Evolutionary conservation across 2,888 invertebrate species (phyloP).

Genomic region (Osmoderma eremita): DNA sequence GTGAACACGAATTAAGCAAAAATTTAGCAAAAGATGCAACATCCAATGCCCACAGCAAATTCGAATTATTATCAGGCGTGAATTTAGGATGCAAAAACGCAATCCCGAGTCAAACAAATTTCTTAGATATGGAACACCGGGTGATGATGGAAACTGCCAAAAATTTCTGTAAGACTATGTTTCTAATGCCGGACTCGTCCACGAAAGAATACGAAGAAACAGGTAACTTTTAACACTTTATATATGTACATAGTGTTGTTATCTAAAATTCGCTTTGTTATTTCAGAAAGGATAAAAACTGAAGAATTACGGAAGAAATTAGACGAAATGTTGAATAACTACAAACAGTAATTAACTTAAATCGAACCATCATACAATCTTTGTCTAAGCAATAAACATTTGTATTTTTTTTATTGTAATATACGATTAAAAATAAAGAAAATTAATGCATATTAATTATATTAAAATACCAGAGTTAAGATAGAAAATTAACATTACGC

Average conservation of each 20-base stretch:
- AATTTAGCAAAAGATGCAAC: slow-evolving; percentile 9
- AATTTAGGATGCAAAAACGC: background rate
- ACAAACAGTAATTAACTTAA: slow-evolving; percentile 26
- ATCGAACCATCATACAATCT: background rate
- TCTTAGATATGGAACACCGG: slow-evolving; percentile 16
- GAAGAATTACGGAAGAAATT: slow-evolving; percentile 39
- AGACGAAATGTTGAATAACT: slow-evolving; percentile 40
- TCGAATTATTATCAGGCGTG: slow-evolving; percentile 1
- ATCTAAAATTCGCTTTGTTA: slow-evolving; percentile 17
- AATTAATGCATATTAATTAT: too few relatives aligned
- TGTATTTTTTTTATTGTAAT: slow-evolving; percentile 19
- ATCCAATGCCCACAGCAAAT: background rate
- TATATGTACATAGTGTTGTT: background rate
- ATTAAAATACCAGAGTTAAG: too few relatives aligned
- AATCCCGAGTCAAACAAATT: slow-evolving; percentile 3
- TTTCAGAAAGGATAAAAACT: slow-evolving; percentile 44
- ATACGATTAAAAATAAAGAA: too few relatives aligned
- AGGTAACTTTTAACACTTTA: slow-evolving; percentile 32
- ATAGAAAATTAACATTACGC: too few relatives aligned
- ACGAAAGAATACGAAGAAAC: slow-evolving; percentile 40
- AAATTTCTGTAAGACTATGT: slow-evolving; percentile 37
- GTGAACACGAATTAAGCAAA: slow-evolving; percentile 35
- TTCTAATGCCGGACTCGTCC: slow-evolving; percentile 23
- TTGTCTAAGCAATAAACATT: background rate
- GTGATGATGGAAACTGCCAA: slow-evolving; percentile 41